A percentile compares a stretch with the other conserved stretches of the same genome.
phyloP scores from a whole-genome alignment of 2,888 invertebrate species.

The Bellardia pandia region DNA sequence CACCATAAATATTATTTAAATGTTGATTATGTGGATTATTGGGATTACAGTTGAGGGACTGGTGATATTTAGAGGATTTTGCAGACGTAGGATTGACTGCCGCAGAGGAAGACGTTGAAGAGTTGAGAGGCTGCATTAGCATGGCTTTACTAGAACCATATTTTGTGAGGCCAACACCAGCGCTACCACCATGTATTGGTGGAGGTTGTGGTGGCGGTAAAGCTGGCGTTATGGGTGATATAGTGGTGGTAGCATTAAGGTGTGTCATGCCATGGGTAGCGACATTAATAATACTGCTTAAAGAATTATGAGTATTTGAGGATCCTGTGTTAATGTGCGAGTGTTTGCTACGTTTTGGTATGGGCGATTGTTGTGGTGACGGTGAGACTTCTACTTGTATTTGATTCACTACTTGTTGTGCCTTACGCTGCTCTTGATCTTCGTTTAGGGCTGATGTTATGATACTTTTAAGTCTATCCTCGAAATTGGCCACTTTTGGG shows the following conservation, averaged over 20 bases:
- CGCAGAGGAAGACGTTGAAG: conserved; percentile 70
- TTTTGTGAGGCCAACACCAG: conserved; percentile 50
- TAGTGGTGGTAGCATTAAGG: conserved; percentile 83
- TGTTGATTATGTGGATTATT: conserved; percentile 63
- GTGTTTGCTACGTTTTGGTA: conserved; percentile 79
- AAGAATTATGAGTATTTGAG: conserved; percentile 78
- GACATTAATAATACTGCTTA: conserved; percentile 82
- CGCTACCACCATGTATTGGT: conserved; percentile 69
- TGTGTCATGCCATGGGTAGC: conserved; percentile 83
- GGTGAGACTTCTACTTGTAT: conserved; percentile 69
- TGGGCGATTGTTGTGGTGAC: conserved; percentile 66
- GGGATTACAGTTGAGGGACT: conserved; percentile 43
- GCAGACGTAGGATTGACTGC: conserved; percentile 51
- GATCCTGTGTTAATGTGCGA: conserved; percentile 56
- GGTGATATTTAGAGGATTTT: conserved; percentile 72
- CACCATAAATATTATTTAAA: conserved; percentile 56
- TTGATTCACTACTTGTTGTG: conserved; percentile 78
- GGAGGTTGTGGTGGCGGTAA: conserved; percentile 75
- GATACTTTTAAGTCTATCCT: conserved; percentile 94
- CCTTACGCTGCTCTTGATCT: conserved; percentile 87
- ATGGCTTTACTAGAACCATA: conserved; percentile 63
- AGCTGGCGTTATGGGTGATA: conserved; percentile 83
- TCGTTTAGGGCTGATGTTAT: conserved; percentile 94
- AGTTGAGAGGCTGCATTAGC: conserved; percentile 66
- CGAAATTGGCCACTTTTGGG: conserved; percentile 94